Evolutionary conservation across 2,113 vertebrate genomes (phyloP).

Genomic region (Microtus ochrogaster): DNA sequence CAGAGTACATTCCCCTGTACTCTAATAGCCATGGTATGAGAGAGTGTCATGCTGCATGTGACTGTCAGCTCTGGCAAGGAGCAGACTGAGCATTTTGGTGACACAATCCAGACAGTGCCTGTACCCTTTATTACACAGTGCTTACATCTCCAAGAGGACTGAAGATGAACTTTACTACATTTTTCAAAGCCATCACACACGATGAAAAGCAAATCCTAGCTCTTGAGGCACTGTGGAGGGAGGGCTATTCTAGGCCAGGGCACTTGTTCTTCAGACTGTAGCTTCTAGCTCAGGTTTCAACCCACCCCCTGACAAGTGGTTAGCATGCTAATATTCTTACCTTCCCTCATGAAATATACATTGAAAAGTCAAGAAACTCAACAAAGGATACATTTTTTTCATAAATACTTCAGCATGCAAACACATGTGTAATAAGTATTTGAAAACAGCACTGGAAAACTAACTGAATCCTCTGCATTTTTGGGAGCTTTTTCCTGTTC

Average conservation of each 20-base stretch:
- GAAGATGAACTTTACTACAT: neutral
- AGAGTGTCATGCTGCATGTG: neutral
- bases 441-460: neutral
- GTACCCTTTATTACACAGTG: neutral
- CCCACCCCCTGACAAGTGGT: neutral
- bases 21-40: neutral
- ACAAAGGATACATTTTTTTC: neutral
- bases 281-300: neutral
- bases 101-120: constrained; percentile 24
- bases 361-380: constrained; percentile 49
- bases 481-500: neutral
- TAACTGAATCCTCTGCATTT: constrained; percentile 29
- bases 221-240: neutral
- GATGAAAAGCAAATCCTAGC: neutral
- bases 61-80: constrained; percentile 38
- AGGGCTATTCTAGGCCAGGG: neutral
- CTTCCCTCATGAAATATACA: neutral
- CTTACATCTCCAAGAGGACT: neutral
- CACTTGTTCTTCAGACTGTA: neutral
- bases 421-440: constrained; percentile 42
- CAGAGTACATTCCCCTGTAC: neutral
- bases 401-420: constrained; percentile 40
- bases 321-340: neutral
- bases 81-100: neutral
- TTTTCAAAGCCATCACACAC: neutral